A percentile compares a stretch with the other conserved stretches of the same genome.
These are phyloP conservation scores for Orestias chungarensis DNA, from an alignment of 2,797 vertebrate genomes.

Conservation along the genomic window DNA sequence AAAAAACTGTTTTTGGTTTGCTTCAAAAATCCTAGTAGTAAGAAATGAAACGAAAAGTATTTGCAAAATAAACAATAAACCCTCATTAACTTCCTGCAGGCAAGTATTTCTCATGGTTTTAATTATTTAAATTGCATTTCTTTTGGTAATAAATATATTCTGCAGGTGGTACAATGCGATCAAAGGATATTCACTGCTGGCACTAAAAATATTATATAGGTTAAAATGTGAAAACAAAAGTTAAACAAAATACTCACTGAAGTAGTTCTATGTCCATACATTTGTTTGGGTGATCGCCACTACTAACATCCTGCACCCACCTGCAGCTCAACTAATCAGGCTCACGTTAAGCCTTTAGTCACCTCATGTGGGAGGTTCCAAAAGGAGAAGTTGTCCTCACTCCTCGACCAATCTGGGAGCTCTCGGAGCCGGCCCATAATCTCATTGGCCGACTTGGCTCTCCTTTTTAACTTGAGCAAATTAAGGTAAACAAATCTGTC, in stretches of 20 bases:
- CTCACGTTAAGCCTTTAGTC: conserved; percentile 75
- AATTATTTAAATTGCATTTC: neutral
- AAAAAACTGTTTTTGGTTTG: conserved; percentile 5
- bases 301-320: conserved; percentile 69
- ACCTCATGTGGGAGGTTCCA: conserved; percentile 74
- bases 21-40: neutral
- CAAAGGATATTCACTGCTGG: neutral
- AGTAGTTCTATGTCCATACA: conserved; percentile 76
- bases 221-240: neutral
- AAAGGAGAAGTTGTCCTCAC: conserved; percentile 43
- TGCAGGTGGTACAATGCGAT: conserved; percentile 7
- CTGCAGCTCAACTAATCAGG: conserved; percentile 73
- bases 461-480: conserved; percentile 35
- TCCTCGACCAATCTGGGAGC: conserved; percentile 60
- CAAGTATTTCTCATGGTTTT: neutral
- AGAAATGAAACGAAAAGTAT: neutral
- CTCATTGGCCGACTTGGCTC: conserved; percentile 45
- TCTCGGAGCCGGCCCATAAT: conserved; percentile 13
- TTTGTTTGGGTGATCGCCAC: conserved; percentile 63
- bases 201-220: neutral
- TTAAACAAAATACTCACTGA: conserved; percentile 74
- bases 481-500: conserved; percentile 22
- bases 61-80: neutral
- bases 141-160: neutral
- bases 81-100: neutral